These are phyloP conservation scores for Uropetala carovei DNA, from an alignment of 2,888 invertebrate genomes.

Conservation along the genomic window DNA sequence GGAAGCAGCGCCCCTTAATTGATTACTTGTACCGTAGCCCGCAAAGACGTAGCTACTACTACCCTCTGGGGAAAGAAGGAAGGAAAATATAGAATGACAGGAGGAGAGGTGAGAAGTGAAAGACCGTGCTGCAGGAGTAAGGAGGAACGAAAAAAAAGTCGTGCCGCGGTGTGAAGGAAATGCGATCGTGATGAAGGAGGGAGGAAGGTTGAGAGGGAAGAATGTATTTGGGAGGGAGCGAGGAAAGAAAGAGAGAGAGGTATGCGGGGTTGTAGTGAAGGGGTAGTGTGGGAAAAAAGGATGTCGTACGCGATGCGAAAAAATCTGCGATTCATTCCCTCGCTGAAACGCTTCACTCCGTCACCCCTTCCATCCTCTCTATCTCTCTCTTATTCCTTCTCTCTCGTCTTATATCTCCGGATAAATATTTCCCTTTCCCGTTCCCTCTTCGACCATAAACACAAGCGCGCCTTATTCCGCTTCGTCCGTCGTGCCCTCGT, in stretches of 20 bases:
- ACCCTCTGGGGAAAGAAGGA: too few species aligned
- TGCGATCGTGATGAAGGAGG: neutral
- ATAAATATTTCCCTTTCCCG: neutral
- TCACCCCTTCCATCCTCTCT: neutral
- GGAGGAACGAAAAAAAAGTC: neutral
- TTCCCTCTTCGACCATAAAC: neutral
- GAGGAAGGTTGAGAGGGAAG: neutral
- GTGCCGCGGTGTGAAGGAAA: neutral
- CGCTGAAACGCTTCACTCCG: neutral
- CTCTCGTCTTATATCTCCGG: neutral
- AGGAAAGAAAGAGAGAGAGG: neutral
- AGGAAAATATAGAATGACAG: too few species aligned
- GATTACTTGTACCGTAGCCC: too few species aligned
- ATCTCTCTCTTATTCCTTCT: neutral
- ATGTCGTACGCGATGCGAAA: neutral
- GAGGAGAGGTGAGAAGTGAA: neutral
- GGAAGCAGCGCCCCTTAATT: too few species aligned
- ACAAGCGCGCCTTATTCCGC: too few species aligned
- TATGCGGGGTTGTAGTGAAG: neutral
- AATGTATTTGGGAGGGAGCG: neutral
- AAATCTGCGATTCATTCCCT: conserved; percentile 15
- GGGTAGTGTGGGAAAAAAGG: neutral
- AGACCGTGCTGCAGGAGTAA: neutral
- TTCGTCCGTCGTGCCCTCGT: too few species aligned
- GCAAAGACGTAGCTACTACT: too few species aligned